Evolutionary conservation across 2,113 vertebrate genomes (phyloP), one percentile per base, ranked within the genome.

Genomic region (Oophaga pumilio): DNA sequence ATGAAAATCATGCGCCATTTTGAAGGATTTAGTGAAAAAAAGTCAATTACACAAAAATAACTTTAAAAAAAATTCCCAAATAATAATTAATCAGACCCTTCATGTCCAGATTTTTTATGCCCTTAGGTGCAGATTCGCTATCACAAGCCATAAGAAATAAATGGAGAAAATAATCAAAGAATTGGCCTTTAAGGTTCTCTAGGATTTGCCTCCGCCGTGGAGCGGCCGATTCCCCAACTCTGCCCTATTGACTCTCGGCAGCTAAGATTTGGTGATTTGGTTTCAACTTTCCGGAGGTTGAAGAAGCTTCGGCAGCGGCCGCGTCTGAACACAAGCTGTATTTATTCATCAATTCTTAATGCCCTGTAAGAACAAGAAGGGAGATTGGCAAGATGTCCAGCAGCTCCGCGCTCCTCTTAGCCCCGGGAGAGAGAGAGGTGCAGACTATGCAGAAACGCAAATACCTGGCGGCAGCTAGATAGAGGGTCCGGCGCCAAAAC

Each of bases 321-420:
- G 22, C 9, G 76, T 20, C 76, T 86, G 85, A 86, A 49, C 85
- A 76, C 22, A 53, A 53, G 76, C 24, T 24, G 49, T 86, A 60
- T 50, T 11, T 78, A 68, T 18, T 86, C 85, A 68, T 86, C 7
- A 86, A 79, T 86, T 68, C 49, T 86, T 86, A 66, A 79, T 86
- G 57, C 4, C 24, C 50, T 68, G 84, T 53, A 79, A 78, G 60
- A 50, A 86, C 59, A 56, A 22, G 73, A 60, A 74, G 53, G 60
- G 33, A 76, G 71, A 71, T 84, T 56, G 60, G 60, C 33, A 43
- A 52, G 62, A 66, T 82, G 50, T 68, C 66, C 2, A 0, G 80
- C 79, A 3, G 60, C 79, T 64, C 59, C 0, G 60, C 8, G 82
- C 62, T 84, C 71, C 71, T 71, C 69, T 84, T 84, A 84, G 66